These are phyloP conservation scores for Iguana delicatissima DNA, from an alignment of 2,797 vertebrate species.

Conservation along the genomic window DNA sequence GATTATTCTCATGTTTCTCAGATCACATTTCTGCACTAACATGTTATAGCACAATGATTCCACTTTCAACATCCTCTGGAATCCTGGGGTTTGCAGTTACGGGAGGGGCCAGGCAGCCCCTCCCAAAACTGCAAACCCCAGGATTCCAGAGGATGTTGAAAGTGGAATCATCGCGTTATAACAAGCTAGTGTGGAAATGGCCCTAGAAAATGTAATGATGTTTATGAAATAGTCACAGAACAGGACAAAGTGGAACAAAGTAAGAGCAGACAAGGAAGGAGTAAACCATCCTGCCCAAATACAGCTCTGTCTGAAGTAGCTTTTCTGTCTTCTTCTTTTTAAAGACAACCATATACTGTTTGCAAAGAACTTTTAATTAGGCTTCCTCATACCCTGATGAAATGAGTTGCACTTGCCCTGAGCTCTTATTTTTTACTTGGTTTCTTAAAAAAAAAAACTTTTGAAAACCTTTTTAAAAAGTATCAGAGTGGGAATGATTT, in stretches of 20 bases:
- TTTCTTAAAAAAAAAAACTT: too few relatives aligned
- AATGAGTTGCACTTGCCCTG: neutral
- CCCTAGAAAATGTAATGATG: neutral
- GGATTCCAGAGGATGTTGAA: too few relatives aligned
- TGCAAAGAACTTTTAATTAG: neutral
- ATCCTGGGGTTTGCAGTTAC: too few relatives aligned
- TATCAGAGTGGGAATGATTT: neutral
- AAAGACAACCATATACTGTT: neutral
- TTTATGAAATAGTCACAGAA: neutral
- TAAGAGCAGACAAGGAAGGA: neutral
- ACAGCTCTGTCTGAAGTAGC: neutral
- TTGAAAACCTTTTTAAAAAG: too few relatives aligned
- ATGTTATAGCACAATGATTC: too few relatives aligned
- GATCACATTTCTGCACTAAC: too few relatives aligned
- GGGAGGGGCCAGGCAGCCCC: too few relatives aligned
- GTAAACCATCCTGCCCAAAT: neutral
- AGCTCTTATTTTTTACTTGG: neutral
- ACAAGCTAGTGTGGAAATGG: too few relatives aligned
- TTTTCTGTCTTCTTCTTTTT: neutral
- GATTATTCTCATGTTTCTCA: neutral
- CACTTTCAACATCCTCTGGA: too few relatives aligned
- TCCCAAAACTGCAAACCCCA: too few relatives aligned
- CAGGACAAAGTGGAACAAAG: neutral
- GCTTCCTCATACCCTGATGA: neutral
- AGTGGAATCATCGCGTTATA: too few relatives aligned